Evolutionary conservation across 2,888 invertebrate species (phyloP).

Genomic region (Strigamia transsilvanica): DNA sequence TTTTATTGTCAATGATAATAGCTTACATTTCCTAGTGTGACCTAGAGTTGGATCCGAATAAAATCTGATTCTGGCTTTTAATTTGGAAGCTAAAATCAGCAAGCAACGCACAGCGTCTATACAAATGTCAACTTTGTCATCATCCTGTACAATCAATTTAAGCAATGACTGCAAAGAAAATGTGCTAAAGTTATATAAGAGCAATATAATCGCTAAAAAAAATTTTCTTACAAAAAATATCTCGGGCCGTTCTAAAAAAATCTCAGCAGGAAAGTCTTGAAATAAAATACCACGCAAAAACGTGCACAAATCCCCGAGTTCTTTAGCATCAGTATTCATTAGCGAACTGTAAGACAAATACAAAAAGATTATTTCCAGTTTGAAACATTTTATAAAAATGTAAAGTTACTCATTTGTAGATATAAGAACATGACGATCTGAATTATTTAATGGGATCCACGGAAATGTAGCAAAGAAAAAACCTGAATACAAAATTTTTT

Average conservation of each 20-base stretch:
- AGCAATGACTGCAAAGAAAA: neutral
- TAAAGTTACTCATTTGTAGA: conserved; percentile 41
- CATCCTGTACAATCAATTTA: neutral
- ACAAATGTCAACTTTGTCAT: neutral
- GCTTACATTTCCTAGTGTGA: neutral
- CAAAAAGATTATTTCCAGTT: neutral
- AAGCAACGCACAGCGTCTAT: neutral
- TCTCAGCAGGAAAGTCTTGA: conserved; percentile 51
- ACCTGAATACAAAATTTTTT: neutral
- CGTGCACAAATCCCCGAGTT: neutral
- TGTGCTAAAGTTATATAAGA: neutral
- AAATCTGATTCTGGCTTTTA: neutral
- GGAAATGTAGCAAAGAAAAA: conserved; percentile 16
- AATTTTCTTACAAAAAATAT: conserved; percentile 33
- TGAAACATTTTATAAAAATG: neutral
- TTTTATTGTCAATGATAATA: neutral
- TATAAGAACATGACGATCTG: conserved; percentile 18
- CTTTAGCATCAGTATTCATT: conserved; percentile 3
- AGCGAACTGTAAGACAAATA: neutral
- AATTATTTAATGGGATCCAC: conserved; percentile 28
- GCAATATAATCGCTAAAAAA: neutral
- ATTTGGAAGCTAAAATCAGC: neutral
- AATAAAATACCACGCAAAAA: conserved; percentile 20
- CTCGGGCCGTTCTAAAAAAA: conserved; percentile 27
- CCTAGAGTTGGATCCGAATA: conserved; percentile 7